These are phyloP conservation scores for Crypturellus tataupa DNA, from an alignment of 2,797 vertebrate genomes.

Conservation along the genomic window DNA sequence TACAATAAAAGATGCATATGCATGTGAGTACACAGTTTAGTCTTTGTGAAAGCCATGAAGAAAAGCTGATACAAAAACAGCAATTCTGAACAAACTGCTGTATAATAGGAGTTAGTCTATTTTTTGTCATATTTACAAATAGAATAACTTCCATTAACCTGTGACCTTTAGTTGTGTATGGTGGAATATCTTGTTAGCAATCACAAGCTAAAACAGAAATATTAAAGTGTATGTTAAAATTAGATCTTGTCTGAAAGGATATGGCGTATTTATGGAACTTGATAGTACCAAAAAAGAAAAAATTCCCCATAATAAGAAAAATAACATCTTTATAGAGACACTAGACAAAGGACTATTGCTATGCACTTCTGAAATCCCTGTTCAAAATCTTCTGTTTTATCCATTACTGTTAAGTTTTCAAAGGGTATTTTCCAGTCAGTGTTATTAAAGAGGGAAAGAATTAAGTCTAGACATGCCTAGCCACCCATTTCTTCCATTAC, in stretches of 20 bases:
- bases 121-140: constrained; percentile 49
- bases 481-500: neutral
- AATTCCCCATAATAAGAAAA: constrained; percentile 22
- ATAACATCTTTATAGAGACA: neutral
- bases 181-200: constrained; percentile 57
- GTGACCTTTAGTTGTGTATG: neutral
- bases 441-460: neutral
- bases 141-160: constrained; percentile 19
- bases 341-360: neutral
- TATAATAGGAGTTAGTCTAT: neutral
- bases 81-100: constrained; percentile 2
- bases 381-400: neutral
- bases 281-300: constrained; percentile 30
- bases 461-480: neutral
- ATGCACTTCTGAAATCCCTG: neutral
- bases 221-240: constrained; percentile 9
- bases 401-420: neutral
- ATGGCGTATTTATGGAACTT: constrained; percentile 41
- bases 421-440: neutral
- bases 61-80: constrained; percentile 27
- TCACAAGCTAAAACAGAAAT: constrained; percentile 21
- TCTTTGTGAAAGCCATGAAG: constrained; percentile 14
- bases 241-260: constrained; percentile 36
- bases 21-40: neutral
- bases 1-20: neutral